Percentiles rank a stretch among this genome's conserved stretches.
Evolutionary conservation across 2,888 invertebrate genomes (phyloP).

Genomic region (Atethmia centrago): DNA sequence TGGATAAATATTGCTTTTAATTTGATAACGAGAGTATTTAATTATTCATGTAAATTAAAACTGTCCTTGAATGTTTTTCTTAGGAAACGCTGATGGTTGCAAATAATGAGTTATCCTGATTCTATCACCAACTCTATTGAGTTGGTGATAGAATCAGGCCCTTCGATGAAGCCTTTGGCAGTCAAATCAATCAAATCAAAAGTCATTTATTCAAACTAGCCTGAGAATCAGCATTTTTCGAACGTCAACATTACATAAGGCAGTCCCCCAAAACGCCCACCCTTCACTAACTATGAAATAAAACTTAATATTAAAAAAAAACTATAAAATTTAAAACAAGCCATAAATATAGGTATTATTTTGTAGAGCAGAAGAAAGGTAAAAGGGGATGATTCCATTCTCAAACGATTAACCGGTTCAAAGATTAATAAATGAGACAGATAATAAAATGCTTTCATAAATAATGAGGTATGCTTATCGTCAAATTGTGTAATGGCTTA

Average conservation of each 20-base stretch:
- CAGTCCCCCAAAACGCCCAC: too few relatives aligned
- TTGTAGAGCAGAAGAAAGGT: neutral
- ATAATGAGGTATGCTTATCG: slow-evolving; percentile 41
- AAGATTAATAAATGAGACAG: slow-evolving; percentile 29
- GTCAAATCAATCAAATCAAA: too few relatives aligned
- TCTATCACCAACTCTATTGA: neutral
- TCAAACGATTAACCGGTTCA: slow-evolving; percentile 48
- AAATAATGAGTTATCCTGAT: neutral
- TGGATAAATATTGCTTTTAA: neutral
- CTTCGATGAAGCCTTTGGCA: too few relatives aligned
- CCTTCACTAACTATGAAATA: neutral
- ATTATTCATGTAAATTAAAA: neutral
- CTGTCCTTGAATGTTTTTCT: neutral
- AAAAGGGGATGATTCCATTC: slow-evolving; percentile 26
- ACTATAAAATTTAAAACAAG: neutral
- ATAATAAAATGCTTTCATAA: slow-evolving; percentile 30
- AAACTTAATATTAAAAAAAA: too few relatives aligned
- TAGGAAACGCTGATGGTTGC: neutral
- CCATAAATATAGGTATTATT: neutral
- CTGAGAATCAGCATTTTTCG: too few relatives aligned
- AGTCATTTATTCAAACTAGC: too few relatives aligned
- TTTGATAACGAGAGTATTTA: neutral
- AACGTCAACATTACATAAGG: too few relatives aligned
- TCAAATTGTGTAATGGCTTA: slow-evolving; percentile 34
- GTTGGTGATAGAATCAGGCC: too few relatives aligned